Percentiles rank a stretch among this genome's conserved stretches.
Conservation (phyloP, 2,888 invertebrate genomes). For the Pollenia labialis region DNA sequence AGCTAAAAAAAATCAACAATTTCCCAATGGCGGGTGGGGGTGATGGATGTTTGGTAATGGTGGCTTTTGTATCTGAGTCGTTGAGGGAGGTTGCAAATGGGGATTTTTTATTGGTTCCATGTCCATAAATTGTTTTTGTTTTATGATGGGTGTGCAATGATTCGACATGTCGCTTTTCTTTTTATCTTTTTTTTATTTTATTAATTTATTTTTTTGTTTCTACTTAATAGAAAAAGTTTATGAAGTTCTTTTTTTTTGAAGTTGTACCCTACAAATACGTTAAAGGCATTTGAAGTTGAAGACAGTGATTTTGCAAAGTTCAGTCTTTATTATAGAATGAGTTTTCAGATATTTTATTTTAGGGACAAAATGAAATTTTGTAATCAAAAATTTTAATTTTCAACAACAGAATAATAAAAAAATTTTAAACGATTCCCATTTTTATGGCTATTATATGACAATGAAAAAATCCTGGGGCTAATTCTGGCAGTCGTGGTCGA, state of each 20-base stretch:
- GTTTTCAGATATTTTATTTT: too few relatives aligned
- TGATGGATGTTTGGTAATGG: conserved; percentile 47
- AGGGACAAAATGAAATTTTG: too few relatives aligned
- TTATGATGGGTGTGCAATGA: conserved; percentile 34
- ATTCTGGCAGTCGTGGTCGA: too few relatives aligned
- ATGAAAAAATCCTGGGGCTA: too few relatives aligned
- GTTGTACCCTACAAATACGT: not conserved
- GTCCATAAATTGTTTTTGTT: conserved; percentile 28
- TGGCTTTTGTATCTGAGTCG: conserved; percentile 15
- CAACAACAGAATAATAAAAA: too few relatives aligned
- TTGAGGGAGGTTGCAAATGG: not conserved
- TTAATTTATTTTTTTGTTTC: conserved; percentile 47
- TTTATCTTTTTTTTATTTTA: conserved; percentile 49
- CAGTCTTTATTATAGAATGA: too few relatives aligned
- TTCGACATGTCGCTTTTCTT: conserved; percentile 37
- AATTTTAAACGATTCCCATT: too few relatives aligned
- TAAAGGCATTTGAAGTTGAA: not conserved
- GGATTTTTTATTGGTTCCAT: conserved; percentile 47
- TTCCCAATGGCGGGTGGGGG: conserved; percentile 58
- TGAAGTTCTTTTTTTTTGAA: conserved; percentile 5
- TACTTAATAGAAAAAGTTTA: conserved; percentile 51
- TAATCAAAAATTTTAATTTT: too few relatives aligned
- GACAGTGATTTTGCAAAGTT: not conserved
- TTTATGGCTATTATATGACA: too few relatives aligned
- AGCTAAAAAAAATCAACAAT: not conserved